Percentiles rank a stretch among this genome's conserved stretches.
These are phyloP conservation scores for Bellardia pandia DNA, from an alignment of 2,888 invertebrate genomes.

Conservation along the genomic window DNA sequence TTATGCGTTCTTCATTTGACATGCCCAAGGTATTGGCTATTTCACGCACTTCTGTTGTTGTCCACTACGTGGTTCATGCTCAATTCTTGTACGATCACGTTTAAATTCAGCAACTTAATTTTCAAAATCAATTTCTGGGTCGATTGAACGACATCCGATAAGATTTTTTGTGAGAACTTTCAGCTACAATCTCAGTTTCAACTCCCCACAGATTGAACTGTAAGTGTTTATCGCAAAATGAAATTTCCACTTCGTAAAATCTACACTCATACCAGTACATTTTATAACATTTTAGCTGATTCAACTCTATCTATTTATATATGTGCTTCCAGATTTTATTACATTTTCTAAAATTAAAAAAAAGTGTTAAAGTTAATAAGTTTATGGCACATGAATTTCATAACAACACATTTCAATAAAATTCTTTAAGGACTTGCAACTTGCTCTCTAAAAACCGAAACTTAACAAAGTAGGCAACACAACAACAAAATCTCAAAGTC, in stretches of 20 bases:
- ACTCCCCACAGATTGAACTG: too few species aligned
- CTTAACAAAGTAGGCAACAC: slow-evolving; percentile 15
- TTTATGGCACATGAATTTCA: slow-evolving; percentile 43
- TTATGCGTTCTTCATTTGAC: too few species aligned
- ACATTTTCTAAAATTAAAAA: slow-evolving; percentile 41
- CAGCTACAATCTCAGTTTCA: too few species aligned
- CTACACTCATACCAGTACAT: neutral
- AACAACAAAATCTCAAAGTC: slow-evolving; percentile 5
- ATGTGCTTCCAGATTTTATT: slow-evolving; percentile 12
- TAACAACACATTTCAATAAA: slow-evolving; percentile 44
- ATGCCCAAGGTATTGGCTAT: too few species aligned
- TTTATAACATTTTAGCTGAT: slow-evolving; percentile 4
- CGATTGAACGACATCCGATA: too few species aligned
- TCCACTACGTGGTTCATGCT: too few species aligned
- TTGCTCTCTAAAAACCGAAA: neutral
- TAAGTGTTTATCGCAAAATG: too few species aligned
- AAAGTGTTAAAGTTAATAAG: slow-evolving; percentile 45
- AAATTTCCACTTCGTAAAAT: slow-evolving; percentile 2
- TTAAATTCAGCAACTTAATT: too few species aligned
- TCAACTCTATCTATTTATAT: neutral
- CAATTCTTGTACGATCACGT: too few species aligned
- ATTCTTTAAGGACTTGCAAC: slow-evolving; percentile 1
- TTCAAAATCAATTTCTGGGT: too few species aligned
- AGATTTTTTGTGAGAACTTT: too few species aligned
- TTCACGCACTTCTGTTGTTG: too few species aligned